These are phyloP conservation scores for Anastatus disparis DNA, from an alignment of 1,140 invertebrate genomes.

Conservation along the genomic window DNA sequence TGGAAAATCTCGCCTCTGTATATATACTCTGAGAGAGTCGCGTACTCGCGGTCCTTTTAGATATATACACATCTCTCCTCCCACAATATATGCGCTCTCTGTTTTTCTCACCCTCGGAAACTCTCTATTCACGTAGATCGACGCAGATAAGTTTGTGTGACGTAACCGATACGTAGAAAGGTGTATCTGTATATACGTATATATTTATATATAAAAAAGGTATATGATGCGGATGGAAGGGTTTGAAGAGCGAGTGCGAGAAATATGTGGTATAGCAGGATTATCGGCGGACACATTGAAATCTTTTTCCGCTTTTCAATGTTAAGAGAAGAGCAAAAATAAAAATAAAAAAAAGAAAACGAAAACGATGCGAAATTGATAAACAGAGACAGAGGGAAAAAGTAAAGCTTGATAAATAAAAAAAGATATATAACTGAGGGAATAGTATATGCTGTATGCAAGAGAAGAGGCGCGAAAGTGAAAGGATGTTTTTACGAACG, in stretches of 20 bases:
- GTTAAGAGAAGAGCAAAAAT: neutral
- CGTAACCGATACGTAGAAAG: neutral
- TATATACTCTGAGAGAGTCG: neutral
- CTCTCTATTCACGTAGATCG: neutral
- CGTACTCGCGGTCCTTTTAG: neutral
- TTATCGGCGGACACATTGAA: constrained; percentile 38
- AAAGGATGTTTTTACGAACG: constrained; percentile 26
- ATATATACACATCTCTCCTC: too few relatives aligned
- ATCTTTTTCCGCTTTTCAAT: constrained; percentile 34
- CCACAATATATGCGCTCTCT: too few relatives aligned
- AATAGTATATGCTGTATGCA: too few relatives aligned
- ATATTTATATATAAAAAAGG: neutral
- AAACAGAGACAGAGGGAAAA: too few relatives aligned
- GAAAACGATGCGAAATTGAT: neutral
- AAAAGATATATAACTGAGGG: too few relatives aligned
- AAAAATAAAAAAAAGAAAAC: neutral
- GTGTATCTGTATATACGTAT: neutral
- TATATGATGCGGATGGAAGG: neutral
- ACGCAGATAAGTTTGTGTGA: neutral
- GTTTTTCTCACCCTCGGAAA: neutral
- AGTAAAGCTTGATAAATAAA: too few relatives aligned
- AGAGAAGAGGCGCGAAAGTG: constrained; percentile 14
- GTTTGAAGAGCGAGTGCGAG: neutral
- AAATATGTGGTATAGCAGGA: constrained; percentile 4
- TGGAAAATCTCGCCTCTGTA: constrained; percentile 14